Evolutionary conservation across 2,113 vertebrate genomes (phyloP), one percentile per base, ranked within the genome.

Genomic region (Himantopus leucocephalus): DNA sequence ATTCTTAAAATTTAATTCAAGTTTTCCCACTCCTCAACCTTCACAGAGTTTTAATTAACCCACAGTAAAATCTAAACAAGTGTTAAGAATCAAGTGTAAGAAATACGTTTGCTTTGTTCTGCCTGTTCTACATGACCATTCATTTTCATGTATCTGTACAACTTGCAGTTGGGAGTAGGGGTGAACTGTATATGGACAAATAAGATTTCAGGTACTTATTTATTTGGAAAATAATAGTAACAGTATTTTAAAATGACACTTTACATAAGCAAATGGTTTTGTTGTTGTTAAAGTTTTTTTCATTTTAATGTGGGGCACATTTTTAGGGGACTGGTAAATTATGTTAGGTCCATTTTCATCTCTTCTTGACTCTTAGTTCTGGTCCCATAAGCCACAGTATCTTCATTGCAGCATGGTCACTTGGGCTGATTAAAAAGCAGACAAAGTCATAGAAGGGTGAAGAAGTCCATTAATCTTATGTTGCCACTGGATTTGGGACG

Each of bases 141-240:
- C 10, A 10, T 67, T 67, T 87, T 67, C 23, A 35, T 32, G 14
- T 14, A 32, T 67, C 37, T 59, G 9, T 39, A 39, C 37, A 71
- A 21, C n/a, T 8, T 67, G 45, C 50, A 45, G 26, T 14, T 60
- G 27, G 41, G 35, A 82, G n/a, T 53, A 17, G 14, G 11, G 24
- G 8, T 41, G 29, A 85, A 67, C 23, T 62, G 8, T 67, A 27
- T 32, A 19, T 0, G 0, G 29, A n/a, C 10, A 88, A 59, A 63
- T 41, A 75, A 24, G 17, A 77, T 73, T 91, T 32, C 67, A 45
- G 34, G 59, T 66, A 45, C 9, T 66, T 63, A 21, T 71, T 73
- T 76, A 2, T 70, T 66, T 71, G 6, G 19, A 35, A 85, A 76
- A 29, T 4, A 39, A 77, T 19, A 21, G 4, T 34, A 60, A 14